Percentiles rank a stretch among this genome's conserved stretches.
These are phyloP conservation scores for Bolinopsis microptera DNA, from an alignment of 37 sponge, comb jelly and placozoan genomes.

Conservation along the genomic window DNA sequence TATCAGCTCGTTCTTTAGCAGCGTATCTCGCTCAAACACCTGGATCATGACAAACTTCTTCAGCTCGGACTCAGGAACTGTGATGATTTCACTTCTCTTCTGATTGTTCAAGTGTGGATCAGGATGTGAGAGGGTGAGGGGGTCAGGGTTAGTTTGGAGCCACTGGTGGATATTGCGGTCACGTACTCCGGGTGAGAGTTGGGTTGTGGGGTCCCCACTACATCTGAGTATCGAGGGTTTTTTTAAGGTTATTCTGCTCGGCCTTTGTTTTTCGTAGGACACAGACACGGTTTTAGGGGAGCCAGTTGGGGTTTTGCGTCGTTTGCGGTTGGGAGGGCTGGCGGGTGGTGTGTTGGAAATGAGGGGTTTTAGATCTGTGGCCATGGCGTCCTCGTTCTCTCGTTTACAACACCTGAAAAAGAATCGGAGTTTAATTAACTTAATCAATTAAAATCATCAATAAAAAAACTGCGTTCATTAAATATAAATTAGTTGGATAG, in stretches of 20 bases:
- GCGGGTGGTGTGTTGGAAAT: background rate
- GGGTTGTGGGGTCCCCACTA: background rate
- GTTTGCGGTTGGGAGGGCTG: background rate
- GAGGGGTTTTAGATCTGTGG: background rate
- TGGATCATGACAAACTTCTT: slow-evolving; percentile 27
- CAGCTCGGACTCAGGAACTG: background rate
- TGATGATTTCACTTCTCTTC: background rate
- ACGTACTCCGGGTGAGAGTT: background rate
- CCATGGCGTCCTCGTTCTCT: background rate
- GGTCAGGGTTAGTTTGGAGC: background rate
- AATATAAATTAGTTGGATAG: too few relatives aligned
- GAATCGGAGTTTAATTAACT: too few relatives aligned
- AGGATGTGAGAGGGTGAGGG: background rate
- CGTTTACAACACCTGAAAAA: background rate
- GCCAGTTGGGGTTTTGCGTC: background rate
- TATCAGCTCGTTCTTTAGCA: slow-evolving; percentile 36
- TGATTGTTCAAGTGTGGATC: background rate
- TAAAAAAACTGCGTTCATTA: too few relatives aligned
- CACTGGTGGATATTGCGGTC: background rate
- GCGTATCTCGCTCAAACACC: background rate
- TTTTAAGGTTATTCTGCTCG: background rate
- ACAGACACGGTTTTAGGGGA: background rate
- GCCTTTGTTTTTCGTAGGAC: background rate
- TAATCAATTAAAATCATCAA: too few relatives aligned
- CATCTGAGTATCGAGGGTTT: background rate